Percentiles rank a stretch among this genome's conserved stretches.
These are phyloP conservation scores for Synanceia verrucosa DNA, from an alignment of 2,797 vertebrate species.

Conservation along the genomic window DNA sequence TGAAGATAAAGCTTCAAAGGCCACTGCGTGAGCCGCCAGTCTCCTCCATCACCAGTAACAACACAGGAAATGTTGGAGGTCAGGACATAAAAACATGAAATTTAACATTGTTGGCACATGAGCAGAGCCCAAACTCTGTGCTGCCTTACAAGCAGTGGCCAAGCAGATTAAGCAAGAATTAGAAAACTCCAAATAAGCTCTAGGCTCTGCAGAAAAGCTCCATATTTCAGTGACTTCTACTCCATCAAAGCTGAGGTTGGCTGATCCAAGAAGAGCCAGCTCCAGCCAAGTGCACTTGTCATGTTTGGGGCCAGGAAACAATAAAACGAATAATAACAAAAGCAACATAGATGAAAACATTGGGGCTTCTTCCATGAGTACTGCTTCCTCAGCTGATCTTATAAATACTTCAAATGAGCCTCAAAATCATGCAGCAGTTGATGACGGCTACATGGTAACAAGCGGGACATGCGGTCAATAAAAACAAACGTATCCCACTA, in stretches of 20 bases:
- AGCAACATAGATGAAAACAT: not conserved
- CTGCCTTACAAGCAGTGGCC: slow-evolving; percentile 11
- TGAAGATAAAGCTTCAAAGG: not conserved
- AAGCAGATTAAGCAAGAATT: slow-evolving; percentile 40
- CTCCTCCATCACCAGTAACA: not conserved
- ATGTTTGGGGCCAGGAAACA: not conserved
- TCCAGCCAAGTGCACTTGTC: slow-evolving; percentile 39
- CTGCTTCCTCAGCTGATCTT: not conserved
- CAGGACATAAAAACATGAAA: slow-evolving; percentile 20
- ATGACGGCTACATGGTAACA: slow-evolving; percentile 5
- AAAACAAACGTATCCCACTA: slow-evolving; percentile 3
- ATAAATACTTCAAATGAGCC: not conserved
- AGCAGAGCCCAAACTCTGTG: slow-evolving; percentile 1
- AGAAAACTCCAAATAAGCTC: slow-evolving; percentile 49
- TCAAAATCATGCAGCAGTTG: not conserved
- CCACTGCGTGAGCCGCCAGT: not conserved
- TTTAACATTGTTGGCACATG: slow-evolving; percentile 24
- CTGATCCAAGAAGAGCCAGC: slow-evolving; percentile 21
- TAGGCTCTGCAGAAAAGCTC: slow-evolving; percentile 27
- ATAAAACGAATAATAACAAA: too few relatives aligned
- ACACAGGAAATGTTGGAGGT: slow-evolving; percentile 1
- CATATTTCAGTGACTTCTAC: slow-evolving; percentile 31
- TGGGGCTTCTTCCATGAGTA: not conserved
- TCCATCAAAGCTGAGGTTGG: slow-evolving; percentile 1
- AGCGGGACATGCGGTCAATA: slow-evolving; percentile 31